Conservation (phyloP, 2,888 invertebrate species). For the Carcina quercana region DNA sequence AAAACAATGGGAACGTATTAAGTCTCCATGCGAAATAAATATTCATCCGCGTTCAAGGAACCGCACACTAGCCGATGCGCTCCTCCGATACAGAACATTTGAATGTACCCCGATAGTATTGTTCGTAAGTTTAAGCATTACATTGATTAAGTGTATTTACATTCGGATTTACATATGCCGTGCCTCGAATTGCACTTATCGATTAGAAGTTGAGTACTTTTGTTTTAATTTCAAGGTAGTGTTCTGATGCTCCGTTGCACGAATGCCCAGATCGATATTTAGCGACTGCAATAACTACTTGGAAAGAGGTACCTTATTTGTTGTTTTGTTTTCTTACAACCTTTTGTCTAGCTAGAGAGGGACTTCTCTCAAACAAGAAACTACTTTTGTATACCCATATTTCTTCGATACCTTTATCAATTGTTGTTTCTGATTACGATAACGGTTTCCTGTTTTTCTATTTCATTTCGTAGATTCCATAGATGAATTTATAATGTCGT, state of each 20-base stretch:
- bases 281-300: too few relatives aligned
- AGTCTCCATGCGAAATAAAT: constrained; percentile 51
- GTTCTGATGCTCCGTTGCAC: constrained; percentile 5
- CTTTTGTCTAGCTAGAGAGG: too few relatives aligned
- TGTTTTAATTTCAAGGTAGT: constrained; percentile 12
- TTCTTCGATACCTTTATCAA: too few relatives aligned
- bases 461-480: too few relatives aligned
- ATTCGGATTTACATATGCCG: constrained; percentile 65
- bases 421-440: too few relatives aligned
- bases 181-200: constrained; percentile 62
- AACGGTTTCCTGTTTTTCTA: too few relatives aligned
- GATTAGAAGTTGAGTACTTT: constrained; percentile 28
- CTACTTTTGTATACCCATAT: too few relatives aligned
- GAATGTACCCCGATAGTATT: constrained; percentile 64
- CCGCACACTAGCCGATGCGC: constrained; percentile 40
- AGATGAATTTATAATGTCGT: too few relatives aligned
- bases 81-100: constrained; percentile 54
- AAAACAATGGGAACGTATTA: constrained; percentile 50
- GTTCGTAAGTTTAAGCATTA: constrained; percentile 44
- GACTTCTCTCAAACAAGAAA: too few relatives aligned
- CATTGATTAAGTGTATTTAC: constrained; percentile 67
- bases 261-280: constrained; percentile 8
- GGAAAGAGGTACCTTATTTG: too few relatives aligned
- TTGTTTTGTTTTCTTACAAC: too few relatives aligned
- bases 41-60: constrained; percentile 57